Conservation (phyloP, 2,113 vertebrate species). For the Halichoerus grypus region DNA sequence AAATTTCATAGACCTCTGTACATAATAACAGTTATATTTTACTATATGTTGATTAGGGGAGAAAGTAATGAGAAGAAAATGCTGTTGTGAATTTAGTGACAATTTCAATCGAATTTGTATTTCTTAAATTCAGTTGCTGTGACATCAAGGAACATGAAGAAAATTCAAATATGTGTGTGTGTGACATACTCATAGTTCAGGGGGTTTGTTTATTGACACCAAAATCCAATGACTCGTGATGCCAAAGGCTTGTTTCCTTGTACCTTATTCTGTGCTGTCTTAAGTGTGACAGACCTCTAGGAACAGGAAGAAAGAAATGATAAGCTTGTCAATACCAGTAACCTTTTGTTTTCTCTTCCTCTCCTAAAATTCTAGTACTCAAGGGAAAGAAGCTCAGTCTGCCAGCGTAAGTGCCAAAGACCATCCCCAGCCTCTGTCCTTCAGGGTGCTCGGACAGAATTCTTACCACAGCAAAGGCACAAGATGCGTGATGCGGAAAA, state of each 20-base stretch:
- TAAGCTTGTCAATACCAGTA: not conserved
- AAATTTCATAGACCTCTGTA: not conserved
- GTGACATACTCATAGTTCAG: not conserved
- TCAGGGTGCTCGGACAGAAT: slow-evolving; percentile 90
- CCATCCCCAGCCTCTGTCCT: slow-evolving; percentile 89
- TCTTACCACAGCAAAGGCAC: slow-evolving; percentile 88
- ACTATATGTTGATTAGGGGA: not conserved
- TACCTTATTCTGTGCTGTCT: not conserved
- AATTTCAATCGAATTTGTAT: not conserved
- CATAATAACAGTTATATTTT: not conserved
- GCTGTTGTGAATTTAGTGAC: not conserved
- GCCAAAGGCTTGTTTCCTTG: not conserved
- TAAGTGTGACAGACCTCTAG: not conserved
- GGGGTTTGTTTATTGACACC: not conserved
- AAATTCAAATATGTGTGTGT: not conserved
- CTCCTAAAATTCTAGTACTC: slow-evolving; percentile 90
- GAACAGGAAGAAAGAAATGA: not conserved
- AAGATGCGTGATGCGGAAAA: slow-evolving; percentile 96
- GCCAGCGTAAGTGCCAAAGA: slow-evolving; percentile 97
- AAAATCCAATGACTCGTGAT: not conserved
- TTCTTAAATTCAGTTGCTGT: not conserved
- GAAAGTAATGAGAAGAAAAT: not conserved
- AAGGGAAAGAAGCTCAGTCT: slow-evolving; percentile 99
- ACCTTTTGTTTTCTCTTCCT: slow-evolving; percentile 57
- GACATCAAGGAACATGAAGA: not conserved